phyloP scores from a whole-genome alignment of 2,113 vertebrate species.

The Anolis carolinensis region DNA sequence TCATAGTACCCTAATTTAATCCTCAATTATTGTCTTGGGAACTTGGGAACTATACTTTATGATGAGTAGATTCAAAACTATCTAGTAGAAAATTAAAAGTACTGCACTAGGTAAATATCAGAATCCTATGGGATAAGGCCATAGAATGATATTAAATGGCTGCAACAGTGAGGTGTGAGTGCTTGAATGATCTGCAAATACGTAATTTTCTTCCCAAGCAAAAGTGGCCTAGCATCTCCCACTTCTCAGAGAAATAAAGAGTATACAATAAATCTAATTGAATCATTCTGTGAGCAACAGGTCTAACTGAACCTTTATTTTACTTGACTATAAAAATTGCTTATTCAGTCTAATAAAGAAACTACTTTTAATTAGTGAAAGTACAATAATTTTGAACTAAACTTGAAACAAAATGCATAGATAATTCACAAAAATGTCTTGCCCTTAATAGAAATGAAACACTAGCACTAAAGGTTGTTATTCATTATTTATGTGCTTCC shows the following conservation, averaged over 20 bases:
- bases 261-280: conserved; percentile 30
- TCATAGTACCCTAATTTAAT: no score
- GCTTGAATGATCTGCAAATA: neutral
- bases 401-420: conserved; percentile 54
- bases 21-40: no score
- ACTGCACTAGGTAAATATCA: no score
- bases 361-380: conserved; percentile 38
- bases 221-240: neutral
- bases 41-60: no score
- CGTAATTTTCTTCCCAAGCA: no score
- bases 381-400: conserved; percentile 39
- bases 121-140: no score
- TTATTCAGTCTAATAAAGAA: conserved; percentile 59
- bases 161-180: neutral
- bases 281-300: conserved; percentile 27
- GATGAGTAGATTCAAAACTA: no score
- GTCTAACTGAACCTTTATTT: conserved; percentile 33
- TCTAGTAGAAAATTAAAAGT: no score
- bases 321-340: neutral
- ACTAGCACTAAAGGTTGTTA: conserved; percentile 68
- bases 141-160: no score
- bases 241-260: neutral
- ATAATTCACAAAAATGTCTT: conserved; percentile 56
- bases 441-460: conserved; percentile 63
- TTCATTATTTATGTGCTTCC: conserved; percentile 91